phyloP scores from a whole-genome alignment of 2,797 vertebrate genomes.

The Phrynocephalus guinanensis region DNA sequence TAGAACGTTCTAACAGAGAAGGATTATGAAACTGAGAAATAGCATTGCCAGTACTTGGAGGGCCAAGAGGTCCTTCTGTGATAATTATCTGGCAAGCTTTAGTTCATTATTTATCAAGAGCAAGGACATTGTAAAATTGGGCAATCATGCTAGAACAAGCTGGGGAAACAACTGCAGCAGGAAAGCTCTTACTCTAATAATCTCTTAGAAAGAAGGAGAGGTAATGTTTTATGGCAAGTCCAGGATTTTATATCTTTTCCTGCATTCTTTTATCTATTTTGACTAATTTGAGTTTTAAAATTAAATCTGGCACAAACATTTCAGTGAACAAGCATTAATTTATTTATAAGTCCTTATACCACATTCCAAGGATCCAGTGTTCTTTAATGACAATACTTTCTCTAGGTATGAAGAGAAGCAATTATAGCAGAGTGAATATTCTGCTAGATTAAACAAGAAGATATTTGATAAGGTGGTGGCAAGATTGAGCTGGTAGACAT shows the following conservation, averaged over 20 bases:
- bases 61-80: constrained; percentile 45
- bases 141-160: constrained; percentile 36
- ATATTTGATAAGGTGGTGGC: too few relatives aligned
- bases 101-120: constrained; percentile 58
- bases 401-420: background rate
- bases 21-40: constrained; percentile 43
- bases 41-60: constrained; percentile 46
- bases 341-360: background rate
- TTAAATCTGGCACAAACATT: background rate
- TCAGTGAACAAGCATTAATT: background rate
- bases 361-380: background rate
- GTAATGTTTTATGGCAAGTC: background rate
- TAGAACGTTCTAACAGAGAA: constrained; percentile 42
- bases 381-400: background rate
- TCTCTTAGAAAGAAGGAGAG: constrained; percentile 3
- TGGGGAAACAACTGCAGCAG: background rate
- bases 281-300: background rate
- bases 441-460: too few relatives aligned
- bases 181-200: constrained; percentile 6
- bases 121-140: constrained; percentile 58
- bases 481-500: too few relatives aligned
- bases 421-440: too few relatives aligned
- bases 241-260: background rate
- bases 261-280: background rate
- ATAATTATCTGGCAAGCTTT: constrained; percentile 40